Base-by-base conservation (phyloP, 2,797 vertebrate genomes). In the Spinibarbus caldwelli region DNA sequence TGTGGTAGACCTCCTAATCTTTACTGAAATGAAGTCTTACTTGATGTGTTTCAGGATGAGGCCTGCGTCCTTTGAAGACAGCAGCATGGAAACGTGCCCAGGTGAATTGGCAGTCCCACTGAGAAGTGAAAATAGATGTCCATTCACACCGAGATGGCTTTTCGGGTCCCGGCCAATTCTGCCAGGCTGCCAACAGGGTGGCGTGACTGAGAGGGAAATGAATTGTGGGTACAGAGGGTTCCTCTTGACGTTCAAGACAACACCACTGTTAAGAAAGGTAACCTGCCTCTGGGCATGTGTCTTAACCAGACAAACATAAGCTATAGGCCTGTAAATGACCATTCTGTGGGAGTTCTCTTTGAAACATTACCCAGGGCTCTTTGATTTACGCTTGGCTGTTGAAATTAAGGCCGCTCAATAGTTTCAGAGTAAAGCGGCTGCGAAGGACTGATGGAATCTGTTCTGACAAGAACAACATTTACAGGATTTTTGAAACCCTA, bases 251-350 rank as follows among this genome's bases (percentile, higher is more conserved):
- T 87, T 82, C 91, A 86, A 92, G 93, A 95, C 93, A 94, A 93
- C 93, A 90, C 89, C 88, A 91, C 91, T 94, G 94, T 93, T 91
- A 86, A 88, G 89, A 91, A 91, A 91, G 90, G 85, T 85, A 89
- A 75, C 89, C 89, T 88, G 90, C 91, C 91, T 92, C 93, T 77
- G 82, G 92, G 92, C 85, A 89, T 92, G 92, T 86, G 72, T 87
- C 87, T 89, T 87, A 93, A 93, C 93, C 93, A 94, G 93, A 93
- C 92, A 94, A 94, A 95, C 93, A 94, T 91, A 89, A 92, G 90
- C 90, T 91, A 91, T 87, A 89, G 89, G 87, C 89, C 88, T 84
- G 91, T 89, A 92, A 93, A 94, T 92, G 90, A 93, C 93, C 91
- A 94, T 93, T 94, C 92, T 94, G 90, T 89, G 90, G 92, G 91